Percentiles rank a stretch among this genome's conserved stretches.
phyloP scores from a whole-genome alignment of 2,888 invertebrate genomes.

The Trichopria drosophilae region DNA sequence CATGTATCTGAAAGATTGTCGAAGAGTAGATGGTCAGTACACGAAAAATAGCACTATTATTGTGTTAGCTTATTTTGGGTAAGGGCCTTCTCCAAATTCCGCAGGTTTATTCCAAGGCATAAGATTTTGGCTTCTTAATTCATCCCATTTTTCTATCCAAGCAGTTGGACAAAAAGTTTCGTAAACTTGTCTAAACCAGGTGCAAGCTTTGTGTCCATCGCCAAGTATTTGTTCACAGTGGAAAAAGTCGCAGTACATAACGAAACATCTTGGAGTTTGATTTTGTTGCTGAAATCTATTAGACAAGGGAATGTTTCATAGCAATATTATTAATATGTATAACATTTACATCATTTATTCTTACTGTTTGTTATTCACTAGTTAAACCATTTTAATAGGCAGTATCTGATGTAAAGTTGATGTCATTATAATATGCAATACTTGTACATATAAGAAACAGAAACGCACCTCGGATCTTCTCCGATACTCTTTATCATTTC shows the following conservation, averaged over 20 bases:
- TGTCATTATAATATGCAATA: no score
- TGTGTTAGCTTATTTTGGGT: constrained; percentile 10
- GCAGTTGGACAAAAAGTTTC: constrained; percentile 44
- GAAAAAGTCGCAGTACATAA: constrained; percentile 52
- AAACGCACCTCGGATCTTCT: no score
- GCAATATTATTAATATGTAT: no score
- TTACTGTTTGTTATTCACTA: no score
- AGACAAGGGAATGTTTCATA: no score
- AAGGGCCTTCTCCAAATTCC: constrained; percentile 15
- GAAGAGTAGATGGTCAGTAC: no score
- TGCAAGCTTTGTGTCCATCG: constrained; percentile 43
- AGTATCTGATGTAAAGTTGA: no score
- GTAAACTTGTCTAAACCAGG: constrained; percentile 49
- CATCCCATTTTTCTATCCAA: constrained; percentile 49
- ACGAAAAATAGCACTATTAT: not conserved
- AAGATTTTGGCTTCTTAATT: constrained; percentile 36
- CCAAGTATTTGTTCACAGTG: constrained; percentile 50
- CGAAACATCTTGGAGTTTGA: constrained; percentile 49
- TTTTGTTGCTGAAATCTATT: constrained; percentile 54
- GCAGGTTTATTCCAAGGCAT: constrained; percentile 41
- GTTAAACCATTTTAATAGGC: no score
- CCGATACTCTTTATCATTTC: no score
- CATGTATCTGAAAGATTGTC: no score
- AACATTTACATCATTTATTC: no score
- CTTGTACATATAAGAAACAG: no score